Conservation (phyloP, 2,113 vertebrate species). For the Pollimyrus isidori region DNA sequence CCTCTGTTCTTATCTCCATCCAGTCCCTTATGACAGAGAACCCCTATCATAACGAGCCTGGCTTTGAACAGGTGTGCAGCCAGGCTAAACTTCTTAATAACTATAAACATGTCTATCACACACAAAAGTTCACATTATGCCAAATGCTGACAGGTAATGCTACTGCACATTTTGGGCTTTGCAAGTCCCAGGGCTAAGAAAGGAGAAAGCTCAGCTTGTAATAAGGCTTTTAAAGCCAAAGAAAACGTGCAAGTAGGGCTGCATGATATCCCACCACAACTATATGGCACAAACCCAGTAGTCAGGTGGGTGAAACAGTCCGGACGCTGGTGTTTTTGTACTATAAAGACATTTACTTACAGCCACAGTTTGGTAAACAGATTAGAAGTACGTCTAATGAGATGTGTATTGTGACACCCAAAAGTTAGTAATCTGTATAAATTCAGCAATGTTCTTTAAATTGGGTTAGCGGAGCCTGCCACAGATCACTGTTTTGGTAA, state of each 20-base stretch:
- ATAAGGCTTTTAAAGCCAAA: background rate
- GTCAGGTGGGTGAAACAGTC: no score
- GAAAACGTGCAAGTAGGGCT: background rate
- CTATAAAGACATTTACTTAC: no score
- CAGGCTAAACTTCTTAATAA: background rate
- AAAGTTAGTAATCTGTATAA: no score
- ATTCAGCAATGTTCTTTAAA: no score
- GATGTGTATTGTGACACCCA: no score
- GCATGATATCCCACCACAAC: no score
- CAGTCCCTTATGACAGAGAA: slow-evolving; percentile 98
- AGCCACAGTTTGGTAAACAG: no score
- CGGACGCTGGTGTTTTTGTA: no score
- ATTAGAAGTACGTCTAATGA: no score
- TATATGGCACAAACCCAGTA: no score
- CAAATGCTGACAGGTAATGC: background rate
- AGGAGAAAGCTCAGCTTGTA: background rate
- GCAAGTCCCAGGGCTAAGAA: background rate
- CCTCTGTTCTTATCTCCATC: slow-evolving; percentile 96
- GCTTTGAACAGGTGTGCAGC: slow-evolving; percentile 86
- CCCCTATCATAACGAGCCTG: slow-evolving; percentile 96
- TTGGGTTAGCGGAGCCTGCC: no score
- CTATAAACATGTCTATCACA: background rate
- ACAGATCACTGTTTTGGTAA: no score
- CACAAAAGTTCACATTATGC: background rate
- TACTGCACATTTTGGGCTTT: background rate